Percentiles rank a stretch among this genome's conserved stretches.
phyloP scores from a whole-genome alignment of 2,888 invertebrate genomes.

The Allolobophora icterica region DNA sequence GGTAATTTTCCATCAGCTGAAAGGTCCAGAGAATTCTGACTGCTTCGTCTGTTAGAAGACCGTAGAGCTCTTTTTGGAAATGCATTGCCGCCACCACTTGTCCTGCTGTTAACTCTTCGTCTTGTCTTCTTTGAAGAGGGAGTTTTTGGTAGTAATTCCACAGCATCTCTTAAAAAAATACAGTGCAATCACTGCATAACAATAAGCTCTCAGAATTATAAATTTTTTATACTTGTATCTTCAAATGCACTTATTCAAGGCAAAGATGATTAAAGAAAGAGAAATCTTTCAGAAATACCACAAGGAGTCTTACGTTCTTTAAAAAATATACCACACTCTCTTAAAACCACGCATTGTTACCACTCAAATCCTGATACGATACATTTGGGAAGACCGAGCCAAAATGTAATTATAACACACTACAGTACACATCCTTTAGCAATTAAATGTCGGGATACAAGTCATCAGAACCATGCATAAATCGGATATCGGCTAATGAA shows the following conservation, averaged over 20 bases:
- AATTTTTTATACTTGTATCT: not conserved
- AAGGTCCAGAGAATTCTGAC: not conserved
- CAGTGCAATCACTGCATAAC: not conserved
- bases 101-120: not conserved
- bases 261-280: not conserved
- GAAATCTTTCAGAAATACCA: not conserved
- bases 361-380: not conserved
- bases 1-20: not conserved
- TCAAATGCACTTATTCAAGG: not conserved
- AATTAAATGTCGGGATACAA: no score
- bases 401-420: not conserved
- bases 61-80: not conserved
- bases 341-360: no score
- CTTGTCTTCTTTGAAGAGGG: conserved; percentile 22
- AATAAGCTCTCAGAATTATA: not conserved
- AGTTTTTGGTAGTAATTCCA: conserved; percentile 23
- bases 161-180: conserved; percentile 4
- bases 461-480: no score
- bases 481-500: no score
- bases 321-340: not conserved
- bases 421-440: not conserved
- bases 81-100: not conserved
- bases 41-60: not conserved
- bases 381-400: not conserved
- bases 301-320: not conserved